These are phyloP conservation scores for Papilio gigon DNA, from an alignment of 2,888 invertebrate species.

Conservation along the genomic window DNA sequence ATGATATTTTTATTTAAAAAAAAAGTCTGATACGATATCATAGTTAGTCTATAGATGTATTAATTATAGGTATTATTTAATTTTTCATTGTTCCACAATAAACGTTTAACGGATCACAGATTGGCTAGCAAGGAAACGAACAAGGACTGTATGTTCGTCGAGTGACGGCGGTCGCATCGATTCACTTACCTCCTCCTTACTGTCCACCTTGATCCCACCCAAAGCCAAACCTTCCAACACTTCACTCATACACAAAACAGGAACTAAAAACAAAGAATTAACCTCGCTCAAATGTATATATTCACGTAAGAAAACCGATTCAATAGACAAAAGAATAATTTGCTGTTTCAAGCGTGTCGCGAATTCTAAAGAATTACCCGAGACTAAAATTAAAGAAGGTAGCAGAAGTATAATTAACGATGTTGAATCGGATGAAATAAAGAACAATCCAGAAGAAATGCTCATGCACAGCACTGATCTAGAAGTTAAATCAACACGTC, in stretches of 20 bases:
- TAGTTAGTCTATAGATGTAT: too few species aligned
- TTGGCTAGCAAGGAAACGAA: slow-evolving; percentile 33
- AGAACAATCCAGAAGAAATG: slow-evolving; percentile 55
- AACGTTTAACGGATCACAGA: slow-evolving; percentile 37
- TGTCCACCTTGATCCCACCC: not conserved
- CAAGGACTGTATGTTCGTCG: not conserved
- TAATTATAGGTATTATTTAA: not conserved
- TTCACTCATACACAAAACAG: slow-evolving; percentile 11
- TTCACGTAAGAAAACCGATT: slow-evolving; percentile 29
- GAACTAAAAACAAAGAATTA: slow-evolving; percentile 39
- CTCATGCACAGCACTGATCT: slow-evolving; percentile 61
- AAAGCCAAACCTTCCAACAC: slow-evolving; percentile 3
- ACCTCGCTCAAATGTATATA: slow-evolving; percentile 30
- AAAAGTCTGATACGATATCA: too few species aligned
- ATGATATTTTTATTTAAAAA: too few species aligned
- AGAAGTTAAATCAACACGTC: slow-evolving; percentile 48
- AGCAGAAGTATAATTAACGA: slow-evolving; percentile 43
- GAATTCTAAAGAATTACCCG: slow-evolving; percentile 42
- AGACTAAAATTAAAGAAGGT: slow-evolving; percentile 28
- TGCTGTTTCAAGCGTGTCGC: slow-evolving; percentile 61
- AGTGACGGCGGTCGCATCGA: not conserved
- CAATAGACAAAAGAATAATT: slow-evolving; percentile 41
- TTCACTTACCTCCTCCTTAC: slow-evolving; percentile 25
- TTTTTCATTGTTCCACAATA: not conserved
- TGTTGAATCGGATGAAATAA: slow-evolving; percentile 48